Conservation (phyloP, 2,113 vertebrate species). For the Fulmarus glacialis region DNA sequence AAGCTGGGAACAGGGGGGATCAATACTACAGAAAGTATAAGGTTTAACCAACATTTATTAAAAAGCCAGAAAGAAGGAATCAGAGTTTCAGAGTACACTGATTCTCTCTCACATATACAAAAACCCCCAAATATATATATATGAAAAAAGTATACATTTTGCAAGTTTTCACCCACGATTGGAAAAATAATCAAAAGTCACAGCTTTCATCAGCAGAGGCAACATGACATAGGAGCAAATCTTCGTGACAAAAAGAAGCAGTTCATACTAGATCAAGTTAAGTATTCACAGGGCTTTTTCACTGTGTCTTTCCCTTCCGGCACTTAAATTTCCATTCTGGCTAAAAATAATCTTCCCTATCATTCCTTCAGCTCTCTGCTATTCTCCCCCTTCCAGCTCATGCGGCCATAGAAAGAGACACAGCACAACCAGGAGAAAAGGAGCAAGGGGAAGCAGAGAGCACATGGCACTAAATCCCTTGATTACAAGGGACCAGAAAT, state of each 20-base stretch:
- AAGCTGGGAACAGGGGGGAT: not conserved
- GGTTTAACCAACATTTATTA: not conserved
- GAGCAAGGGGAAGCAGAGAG: not conserved
- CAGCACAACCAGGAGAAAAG: not conserved
- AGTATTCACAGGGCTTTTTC: not conserved
- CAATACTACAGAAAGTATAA: not conserved
- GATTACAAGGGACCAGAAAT: not conserved
- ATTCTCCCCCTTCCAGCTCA: not conserved
- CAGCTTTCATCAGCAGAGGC: not conserved
- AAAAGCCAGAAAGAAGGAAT: not conserved
- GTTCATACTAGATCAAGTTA: not conserved
- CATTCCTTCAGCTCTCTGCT: not conserved
- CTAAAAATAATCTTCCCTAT: conserved; percentile 28
- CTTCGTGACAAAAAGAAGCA: not conserved
- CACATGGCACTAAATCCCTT: not conserved
- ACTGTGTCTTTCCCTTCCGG: not conserved
- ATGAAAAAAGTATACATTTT: not conserved
- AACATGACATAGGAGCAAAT: not conserved
- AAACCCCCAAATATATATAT: fast-evolving
- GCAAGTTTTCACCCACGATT: not conserved
- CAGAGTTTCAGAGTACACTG: not conserved
- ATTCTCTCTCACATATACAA: not conserved
- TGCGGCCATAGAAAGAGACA: not conserved
- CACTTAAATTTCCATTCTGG: not conserved
- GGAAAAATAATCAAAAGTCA: not conserved